Base-by-base conservation (phyloP, 1,140 invertebrate species). In the Spodoptera frugiperda region DNA sequence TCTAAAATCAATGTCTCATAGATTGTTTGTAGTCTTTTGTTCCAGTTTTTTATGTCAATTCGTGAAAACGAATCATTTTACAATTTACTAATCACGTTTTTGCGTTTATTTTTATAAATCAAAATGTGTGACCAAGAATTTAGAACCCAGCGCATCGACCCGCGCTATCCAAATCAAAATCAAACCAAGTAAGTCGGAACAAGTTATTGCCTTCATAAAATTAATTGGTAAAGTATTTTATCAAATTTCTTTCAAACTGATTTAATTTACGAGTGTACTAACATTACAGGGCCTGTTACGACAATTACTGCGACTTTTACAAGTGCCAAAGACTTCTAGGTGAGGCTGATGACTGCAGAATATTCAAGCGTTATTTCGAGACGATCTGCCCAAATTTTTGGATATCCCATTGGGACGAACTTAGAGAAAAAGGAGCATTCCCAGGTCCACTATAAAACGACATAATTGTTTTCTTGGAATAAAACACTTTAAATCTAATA, bases 281-380 rank as follows among this genome's bases (percentile, higher is more conserved):
- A 65, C 21, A 21, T 53, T 51, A 21, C 76, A 93, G 91, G 67
- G 91, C 92, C 1, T 93, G 92, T 68, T 93, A 91, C 73, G 89
- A 92, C 68, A 93, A 93, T 76, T 93, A 93, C 77, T 92, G 90
- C 79, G 92, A 94, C 73, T 93, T 84, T 75, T 88, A 89, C 81
- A 90, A 86, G 59, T 93, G 92, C 70, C 87, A 68, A 12, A 87
- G 92, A 8, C 82, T 93, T 15, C 78, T 93, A 0, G 91, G 91
- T 10, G 86, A 90, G 0, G 88, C 86, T 12, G 89, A 93, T 33
- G 92, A 93, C 65, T 93, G 92, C 78, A 89, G 86, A 77, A 91
- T 93, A 67, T 93, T 93, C 82, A 93, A 93, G 76, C 83, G 87
- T 11, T 93, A 93, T 75, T 93, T 89, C 73, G 85, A 93, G 78